A percentile compares a stretch with the other conserved stretches of the same genome.
These are phyloP conservation scores for Cydia strobilella DNA, from an alignment of 1,140 invertebrate species.

Conservation along the genomic window DNA sequence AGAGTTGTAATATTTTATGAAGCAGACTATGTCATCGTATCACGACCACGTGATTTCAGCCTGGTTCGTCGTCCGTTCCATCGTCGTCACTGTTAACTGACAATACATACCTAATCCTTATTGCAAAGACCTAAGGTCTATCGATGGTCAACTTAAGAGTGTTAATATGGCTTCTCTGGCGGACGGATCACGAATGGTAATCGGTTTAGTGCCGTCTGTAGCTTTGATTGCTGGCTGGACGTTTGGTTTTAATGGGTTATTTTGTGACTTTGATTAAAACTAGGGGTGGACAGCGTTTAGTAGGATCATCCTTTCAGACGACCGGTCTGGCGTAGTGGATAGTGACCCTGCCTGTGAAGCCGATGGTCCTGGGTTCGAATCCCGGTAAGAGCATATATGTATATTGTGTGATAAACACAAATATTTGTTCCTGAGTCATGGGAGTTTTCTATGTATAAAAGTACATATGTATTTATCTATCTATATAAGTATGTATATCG, in stretches of 20 bases:
- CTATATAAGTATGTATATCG: too few relatives aligned
- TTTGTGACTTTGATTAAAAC: slow-evolving; percentile 5
- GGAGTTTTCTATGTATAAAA: too few relatives aligned
- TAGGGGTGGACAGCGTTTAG: not conserved
- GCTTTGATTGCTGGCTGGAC: not conserved
- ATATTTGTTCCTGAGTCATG: too few relatives aligned
- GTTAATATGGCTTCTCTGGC: not conserved
- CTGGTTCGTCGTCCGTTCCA: not conserved
- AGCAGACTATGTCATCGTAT: slow-evolving; percentile 1
- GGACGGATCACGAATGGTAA: slow-evolving; percentile 12
- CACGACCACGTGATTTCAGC: not conserved
- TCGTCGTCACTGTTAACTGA: not conserved
- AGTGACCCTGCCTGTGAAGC: too few relatives aligned
- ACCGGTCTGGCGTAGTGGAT: too few relatives aligned
- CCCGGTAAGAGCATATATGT: too few relatives aligned
- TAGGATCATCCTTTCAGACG: not conserved
- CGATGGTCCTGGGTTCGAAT: too few relatives aligned
- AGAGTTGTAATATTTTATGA: slow-evolving; percentile 14
- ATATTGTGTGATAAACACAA: too few relatives aligned
- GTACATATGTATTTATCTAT: too few relatives aligned
- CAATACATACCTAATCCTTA: not conserved
- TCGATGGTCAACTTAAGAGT: not conserved
- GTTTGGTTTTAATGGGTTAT: not conserved
- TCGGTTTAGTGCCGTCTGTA: slow-evolving; percentile 16
- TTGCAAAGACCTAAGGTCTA: not conserved